A percentile compares a stretch with the other conserved stretches of the same genome.
These are phyloP conservation scores for Trachelus iudaicus DNA, from an alignment of 2,888 invertebrate genomes.

Conservation along the genomic window DNA sequence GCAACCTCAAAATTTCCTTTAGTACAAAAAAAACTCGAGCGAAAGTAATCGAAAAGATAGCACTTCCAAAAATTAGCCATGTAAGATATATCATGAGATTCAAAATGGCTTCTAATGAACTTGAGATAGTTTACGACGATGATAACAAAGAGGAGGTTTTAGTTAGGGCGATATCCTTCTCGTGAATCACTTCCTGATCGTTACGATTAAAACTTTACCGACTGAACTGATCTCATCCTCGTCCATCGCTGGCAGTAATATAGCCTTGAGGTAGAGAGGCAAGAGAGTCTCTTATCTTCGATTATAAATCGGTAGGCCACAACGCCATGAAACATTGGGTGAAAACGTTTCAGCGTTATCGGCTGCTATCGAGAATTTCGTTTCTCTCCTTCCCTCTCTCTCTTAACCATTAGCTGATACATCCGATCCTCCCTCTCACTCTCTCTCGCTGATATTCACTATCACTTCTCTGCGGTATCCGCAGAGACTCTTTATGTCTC, in stretches of 20 bases:
- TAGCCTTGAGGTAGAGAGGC: not conserved
- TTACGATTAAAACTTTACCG: not conserved
- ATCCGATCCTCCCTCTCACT: not conserved
- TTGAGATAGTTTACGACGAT: not conserved
- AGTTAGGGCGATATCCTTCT: not conserved
- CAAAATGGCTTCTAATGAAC: not conserved
- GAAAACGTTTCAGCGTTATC: not conserved
- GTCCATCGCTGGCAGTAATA: not conserved
- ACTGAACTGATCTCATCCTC: not conserved
- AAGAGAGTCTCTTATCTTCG: not conserved
- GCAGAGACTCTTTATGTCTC: not conserved
- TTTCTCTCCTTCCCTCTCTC: not conserved
- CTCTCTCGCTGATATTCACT: not conserved
- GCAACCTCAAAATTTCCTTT: not conserved
- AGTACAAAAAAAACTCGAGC: not conserved
- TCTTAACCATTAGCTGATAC: not conserved
- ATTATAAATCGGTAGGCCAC: not conserved
- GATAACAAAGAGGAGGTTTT: not conserved
- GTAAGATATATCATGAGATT: not conserved
- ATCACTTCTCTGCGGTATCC: not conserved
- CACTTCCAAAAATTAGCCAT: not conserved
- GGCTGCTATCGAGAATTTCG: not conserved
- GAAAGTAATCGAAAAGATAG: not conserved
- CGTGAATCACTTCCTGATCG: not conserved
- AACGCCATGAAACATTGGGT: not conserved